Evolutionary conservation across 2,113 vertebrate species (phyloP).

Genomic region (Phaethornis superciliosus): DNA sequence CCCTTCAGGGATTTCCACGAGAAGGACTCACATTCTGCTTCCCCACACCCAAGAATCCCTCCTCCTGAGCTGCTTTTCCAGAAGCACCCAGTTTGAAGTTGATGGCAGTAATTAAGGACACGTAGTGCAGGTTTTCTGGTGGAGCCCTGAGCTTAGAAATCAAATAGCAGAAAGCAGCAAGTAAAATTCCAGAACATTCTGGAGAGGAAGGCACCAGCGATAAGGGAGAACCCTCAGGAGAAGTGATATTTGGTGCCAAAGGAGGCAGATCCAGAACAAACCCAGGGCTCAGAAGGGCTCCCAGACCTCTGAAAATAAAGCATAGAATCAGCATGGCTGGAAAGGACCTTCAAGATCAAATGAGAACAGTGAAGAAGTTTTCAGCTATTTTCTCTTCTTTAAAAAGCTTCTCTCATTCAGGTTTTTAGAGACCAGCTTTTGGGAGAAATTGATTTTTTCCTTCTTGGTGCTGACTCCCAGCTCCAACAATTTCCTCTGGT

Average conservation of each 20-base stretch:
- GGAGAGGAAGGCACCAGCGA: background rate
- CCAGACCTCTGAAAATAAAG: background rate
- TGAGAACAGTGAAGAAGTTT: background rate
- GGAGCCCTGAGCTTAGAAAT: conserved; percentile 26
- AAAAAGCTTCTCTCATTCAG: background rate
- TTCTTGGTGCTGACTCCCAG: conserved; percentile 1
- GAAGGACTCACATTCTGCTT: background rate
- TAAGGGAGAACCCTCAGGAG: background rate
- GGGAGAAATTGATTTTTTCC: conserved; percentile 31
- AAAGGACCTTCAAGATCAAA: background rate
- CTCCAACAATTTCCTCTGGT: conserved; percentile 68
- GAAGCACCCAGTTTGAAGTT: background rate
- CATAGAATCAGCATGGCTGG: too few relatives aligned
- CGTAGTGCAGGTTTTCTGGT: background rate
- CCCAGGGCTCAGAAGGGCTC: background rate
- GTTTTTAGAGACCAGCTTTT: background rate
- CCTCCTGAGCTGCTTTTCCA: background rate
- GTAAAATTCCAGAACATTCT: conserved; percentile 15
- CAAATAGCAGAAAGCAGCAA: background rate
- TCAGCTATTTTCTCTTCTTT: background rate
- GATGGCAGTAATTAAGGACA: background rate
- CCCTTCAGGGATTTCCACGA: background rate
- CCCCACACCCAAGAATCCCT: background rate
- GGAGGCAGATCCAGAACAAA: background rate
- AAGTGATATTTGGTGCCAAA: background rate